Percentiles rank a stretch among this genome's conserved stretches.
These are phyloP conservation scores for Andrena bucephala DNA, from an alignment of 2,888 invertebrate species.

Conservation along the genomic window DNA sequence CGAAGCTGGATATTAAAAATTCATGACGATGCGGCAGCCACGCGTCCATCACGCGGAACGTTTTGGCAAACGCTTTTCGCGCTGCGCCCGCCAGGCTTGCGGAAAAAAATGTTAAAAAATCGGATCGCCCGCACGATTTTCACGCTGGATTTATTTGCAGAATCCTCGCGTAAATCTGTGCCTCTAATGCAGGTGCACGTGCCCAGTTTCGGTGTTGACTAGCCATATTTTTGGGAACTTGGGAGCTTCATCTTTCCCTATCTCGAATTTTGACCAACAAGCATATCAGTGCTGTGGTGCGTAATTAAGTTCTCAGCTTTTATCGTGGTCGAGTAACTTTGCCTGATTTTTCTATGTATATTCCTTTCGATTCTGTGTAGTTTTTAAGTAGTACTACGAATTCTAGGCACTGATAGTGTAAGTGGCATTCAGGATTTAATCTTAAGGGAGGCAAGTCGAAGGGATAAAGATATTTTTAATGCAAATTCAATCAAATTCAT, in stretches of 20 bases:
- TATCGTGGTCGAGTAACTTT: not conserved
- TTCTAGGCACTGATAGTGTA: too few species aligned
- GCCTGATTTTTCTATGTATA: too few species aligned
- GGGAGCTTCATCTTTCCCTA: too few species aligned
- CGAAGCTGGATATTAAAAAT: slow-evolving; percentile 36
- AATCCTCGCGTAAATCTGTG: slow-evolving; percentile 17
- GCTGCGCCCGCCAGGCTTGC: not conserved
- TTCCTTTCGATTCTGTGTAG: too few species aligned
- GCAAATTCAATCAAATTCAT: too few species aligned
- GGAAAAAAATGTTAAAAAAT: slow-evolving; percentile 14
- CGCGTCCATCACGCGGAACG: slow-evolving; percentile 2
- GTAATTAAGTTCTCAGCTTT: too few species aligned
- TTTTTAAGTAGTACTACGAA: too few species aligned
- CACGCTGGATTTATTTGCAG: slow-evolving; percentile 14
- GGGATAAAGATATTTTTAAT: too few species aligned
- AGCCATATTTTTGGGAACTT: not conserved
- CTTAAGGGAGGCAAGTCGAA: too few species aligned
- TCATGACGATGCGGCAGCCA: slow-evolving; percentile 4
- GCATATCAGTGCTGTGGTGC: too few species aligned
- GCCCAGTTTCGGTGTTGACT: not conserved
- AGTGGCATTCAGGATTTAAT: too few species aligned
- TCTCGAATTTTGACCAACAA: not conserved
- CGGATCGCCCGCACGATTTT: not conserved
- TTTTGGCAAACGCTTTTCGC: not conserved
- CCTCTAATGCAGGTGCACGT: slow-evolving; percentile 7